Evolutionary conservation across 2,113 vertebrate genomes (phyloP), one percentile per base, ranked within the genome.

Genomic region (Cinclus mexicanus): DNA sequence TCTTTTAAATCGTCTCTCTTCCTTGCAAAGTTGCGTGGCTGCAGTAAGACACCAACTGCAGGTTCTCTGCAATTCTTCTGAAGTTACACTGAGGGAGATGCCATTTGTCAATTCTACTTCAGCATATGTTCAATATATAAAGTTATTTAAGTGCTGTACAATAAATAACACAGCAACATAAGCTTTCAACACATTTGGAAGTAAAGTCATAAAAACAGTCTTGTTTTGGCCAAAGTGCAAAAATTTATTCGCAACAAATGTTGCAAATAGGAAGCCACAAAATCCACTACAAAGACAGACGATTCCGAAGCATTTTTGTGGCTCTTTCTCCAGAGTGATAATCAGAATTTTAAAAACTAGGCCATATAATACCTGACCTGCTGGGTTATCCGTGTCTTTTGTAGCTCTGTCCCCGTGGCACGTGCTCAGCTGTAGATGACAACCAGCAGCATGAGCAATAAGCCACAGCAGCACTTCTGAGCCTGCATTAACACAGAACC

Each of bases 151-250:
- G 78, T 60, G 35, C 68, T 49, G 56, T 37, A 68, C 50, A 91
- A 82, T 93, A 89, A 91, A 92, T 79, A 85, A 78, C 31, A 35
- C 3, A 10, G 59, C 67, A 90, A 91, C 75, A 47, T 28, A 80
- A 3, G 42, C 72, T 95, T 92, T 97, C 94, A 96, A 76, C 88
- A 92, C 92, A 41, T 87, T 93, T 52, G 74, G 80, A 83, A 95
- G 22, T 11, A 12, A 60, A 95, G 90, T 35, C 50, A 90, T 87
- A 90, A 96, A 92, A 93, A 31, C 47, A 41, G 33, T 7, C 65
- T 83, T 57, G 33, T 61, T 72, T 92, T 89, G 88, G 78, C 86
- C 80, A 92, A 95, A 87, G 67, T 13, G 71, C 71, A 93, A 90
- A 74, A 81, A 71, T 49, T 23, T 65, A 61, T 65, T 56, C 0